These are phyloP conservation scores for Octopus bimaculoides DNA, from an alignment of 1,140 invertebrate genomes.

Conservation along the genomic window DNA sequence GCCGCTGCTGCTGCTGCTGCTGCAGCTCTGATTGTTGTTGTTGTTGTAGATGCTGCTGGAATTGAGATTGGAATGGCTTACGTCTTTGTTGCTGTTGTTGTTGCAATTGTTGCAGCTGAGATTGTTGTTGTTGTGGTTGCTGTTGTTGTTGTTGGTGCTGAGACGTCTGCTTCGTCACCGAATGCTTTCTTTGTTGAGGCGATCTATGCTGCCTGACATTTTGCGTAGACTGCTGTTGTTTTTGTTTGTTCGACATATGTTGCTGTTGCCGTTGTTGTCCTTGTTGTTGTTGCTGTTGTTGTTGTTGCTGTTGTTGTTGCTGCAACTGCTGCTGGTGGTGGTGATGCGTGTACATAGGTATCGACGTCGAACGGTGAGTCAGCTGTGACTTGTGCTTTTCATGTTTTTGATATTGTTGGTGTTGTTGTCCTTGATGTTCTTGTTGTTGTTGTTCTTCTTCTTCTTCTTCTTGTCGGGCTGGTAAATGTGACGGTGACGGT, in stretches of 20 bases:
- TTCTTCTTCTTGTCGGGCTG: too few relatives aligned
- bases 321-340: not conserved
- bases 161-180: too few relatives aligned
- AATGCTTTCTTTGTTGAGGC: too few relatives aligned
- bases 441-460: too few relatives aligned
- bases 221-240: not conserved
- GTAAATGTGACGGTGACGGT: too few relatives aligned
- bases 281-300: not conserved
- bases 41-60: not conserved
- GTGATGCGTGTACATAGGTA: not conserved
- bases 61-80: not conserved
- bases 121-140: not conserved
- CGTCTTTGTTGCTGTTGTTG: not conserved
- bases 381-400: too few relatives aligned
- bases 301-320: not conserved
- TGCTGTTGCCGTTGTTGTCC: not conserved
- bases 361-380: too few relatives aligned
- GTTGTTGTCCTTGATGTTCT: too few relatives aligned
- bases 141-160: not conserved
- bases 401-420: too few relatives aligned
- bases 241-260: not conserved
- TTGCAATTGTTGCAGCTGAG: not conserved
- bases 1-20: constrained; percentile 8
- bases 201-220: too few relatives aligned
- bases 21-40: not conserved